These are phyloP conservation scores for Notospermus geniculatus DNA, from an alignment of 1,140 invertebrate species.

Conservation along the genomic window DNA sequence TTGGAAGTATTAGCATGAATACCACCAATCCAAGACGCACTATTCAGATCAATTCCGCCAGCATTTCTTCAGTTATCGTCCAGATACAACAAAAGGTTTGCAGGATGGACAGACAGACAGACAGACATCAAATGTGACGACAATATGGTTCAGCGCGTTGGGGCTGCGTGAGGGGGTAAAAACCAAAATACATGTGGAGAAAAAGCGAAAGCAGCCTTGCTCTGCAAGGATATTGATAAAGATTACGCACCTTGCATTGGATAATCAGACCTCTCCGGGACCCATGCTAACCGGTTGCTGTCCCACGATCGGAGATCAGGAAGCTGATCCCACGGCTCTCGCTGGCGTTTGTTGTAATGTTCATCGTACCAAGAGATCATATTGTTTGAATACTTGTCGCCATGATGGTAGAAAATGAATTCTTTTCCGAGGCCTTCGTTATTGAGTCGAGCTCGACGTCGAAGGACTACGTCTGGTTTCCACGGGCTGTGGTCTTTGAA, in stretches of 20 bases:
- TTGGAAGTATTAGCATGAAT: no score
- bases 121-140: no score
- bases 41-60: no score
- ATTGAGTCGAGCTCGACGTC: constrained; percentile 34
- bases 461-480: constrained; percentile 36
- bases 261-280: constrained; percentile 45
- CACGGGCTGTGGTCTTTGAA: constrained; percentile 33
- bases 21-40: no score
- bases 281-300: constrained; percentile 38
- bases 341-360: constrained; percentile 38
- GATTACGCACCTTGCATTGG: constrained; percentile 38
- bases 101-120: no score
- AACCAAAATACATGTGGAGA: no score
- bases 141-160: no score
- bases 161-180: no score
- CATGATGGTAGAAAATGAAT: constrained; percentile 43
- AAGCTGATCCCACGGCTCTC: constrained; percentile 39
- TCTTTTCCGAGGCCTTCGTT: constrained; percentile 40
- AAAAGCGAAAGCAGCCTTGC: no score
- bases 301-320: constrained; percentile 41
- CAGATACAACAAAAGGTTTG: no score
- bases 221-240: no score
- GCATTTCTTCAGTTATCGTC: no score
- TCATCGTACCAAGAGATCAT: constrained; percentile 52
- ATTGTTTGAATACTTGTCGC: constrained; percentile 42